phyloP scores from a whole-genome alignment of 1,140 invertebrate species.

The Sycophila sp. region DNA sequence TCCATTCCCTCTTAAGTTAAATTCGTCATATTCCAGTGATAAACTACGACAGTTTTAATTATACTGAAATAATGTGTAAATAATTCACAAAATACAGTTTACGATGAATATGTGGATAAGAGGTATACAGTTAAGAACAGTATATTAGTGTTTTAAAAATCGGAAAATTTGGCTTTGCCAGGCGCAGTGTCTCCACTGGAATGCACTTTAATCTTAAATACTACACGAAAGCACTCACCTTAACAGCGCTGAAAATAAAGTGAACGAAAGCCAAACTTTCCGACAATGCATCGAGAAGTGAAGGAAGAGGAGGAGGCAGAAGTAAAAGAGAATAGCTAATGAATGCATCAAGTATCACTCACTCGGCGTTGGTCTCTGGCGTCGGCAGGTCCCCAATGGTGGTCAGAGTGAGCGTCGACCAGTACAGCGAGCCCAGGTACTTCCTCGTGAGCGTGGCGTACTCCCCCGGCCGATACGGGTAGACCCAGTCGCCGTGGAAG shows the following conservation, averaged over 20 bases:
- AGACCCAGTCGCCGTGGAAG: conserved; percentile 91
- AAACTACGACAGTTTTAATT: too few species aligned
- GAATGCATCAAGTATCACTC: conserved; percentile 69
- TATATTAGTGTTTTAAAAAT: too few species aligned
- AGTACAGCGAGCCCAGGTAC: conserved; percentile 93
- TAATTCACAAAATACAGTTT: too few species aligned
- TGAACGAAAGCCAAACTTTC: background rate
- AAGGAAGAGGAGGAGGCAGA: conserved; percentile 22
- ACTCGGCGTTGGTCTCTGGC: conserved; percentile 95
- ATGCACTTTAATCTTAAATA: too few species aligned
- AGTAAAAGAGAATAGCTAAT: conserved; percentile 9
- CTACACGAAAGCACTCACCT: too few species aligned
- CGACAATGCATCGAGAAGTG: background rate
- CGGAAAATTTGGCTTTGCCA: too few species aligned
- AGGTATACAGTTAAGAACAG: too few species aligned
- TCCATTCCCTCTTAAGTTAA: conserved; percentile 56
- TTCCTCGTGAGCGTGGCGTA: conserved; percentile 89
- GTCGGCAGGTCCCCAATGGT: conserved; percentile 95
- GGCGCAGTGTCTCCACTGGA: too few species aligned
- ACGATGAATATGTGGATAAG: too few species aligned
- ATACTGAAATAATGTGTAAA: too few species aligned
- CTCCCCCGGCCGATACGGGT: conserved; percentile 86
- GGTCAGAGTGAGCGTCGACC: conserved; percentile 96
- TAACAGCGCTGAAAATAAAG: too few species aligned
- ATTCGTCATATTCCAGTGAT: too few species aligned